A percentile compares a stretch with the other conserved stretches of the same genome.
These are phyloP conservation scores for Ciconia nigra DNA, from an alignment of 2,797 vertebrate genomes.

Conservation along the genomic window DNA sequence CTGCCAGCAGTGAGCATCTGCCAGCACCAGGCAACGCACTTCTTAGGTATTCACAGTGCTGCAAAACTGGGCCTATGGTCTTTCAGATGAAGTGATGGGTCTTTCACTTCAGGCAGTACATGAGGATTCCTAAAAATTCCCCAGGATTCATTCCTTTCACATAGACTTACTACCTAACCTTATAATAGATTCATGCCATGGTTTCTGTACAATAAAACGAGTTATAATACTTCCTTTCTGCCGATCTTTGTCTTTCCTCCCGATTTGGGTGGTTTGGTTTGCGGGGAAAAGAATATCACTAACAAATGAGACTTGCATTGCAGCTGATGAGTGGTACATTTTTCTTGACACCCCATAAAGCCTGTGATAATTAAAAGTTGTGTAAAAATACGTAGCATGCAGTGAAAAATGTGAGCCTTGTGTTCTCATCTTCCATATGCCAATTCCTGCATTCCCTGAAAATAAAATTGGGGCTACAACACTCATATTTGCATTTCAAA, in stretches of 20 bases:
- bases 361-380: background rate
- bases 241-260: background rate
- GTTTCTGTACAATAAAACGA: background rate
- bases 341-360: background rate
- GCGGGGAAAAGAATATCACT: accelerated
- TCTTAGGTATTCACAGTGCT: accelerated
- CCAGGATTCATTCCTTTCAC: background rate
- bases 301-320: background rate
- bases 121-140: background rate
- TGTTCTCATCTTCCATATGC: background rate
- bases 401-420: accelerated
- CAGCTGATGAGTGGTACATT: background rate
- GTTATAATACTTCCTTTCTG: background rate
- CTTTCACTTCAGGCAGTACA: background rate
- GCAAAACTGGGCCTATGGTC: accelerated
- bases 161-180: background rate
- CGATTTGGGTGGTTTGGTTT: background rate
- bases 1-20: background rate
- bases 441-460: background rate
- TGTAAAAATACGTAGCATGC: background rate
- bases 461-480: background rate
- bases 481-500: background rate
- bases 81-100: too few species aligned
- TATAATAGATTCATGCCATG: too few species aligned
- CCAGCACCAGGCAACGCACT: accelerated